These are phyloP conservation scores for Atethmia centrago DNA, from an alignment of 2,888 invertebrate species.

Conservation along the genomic window DNA sequence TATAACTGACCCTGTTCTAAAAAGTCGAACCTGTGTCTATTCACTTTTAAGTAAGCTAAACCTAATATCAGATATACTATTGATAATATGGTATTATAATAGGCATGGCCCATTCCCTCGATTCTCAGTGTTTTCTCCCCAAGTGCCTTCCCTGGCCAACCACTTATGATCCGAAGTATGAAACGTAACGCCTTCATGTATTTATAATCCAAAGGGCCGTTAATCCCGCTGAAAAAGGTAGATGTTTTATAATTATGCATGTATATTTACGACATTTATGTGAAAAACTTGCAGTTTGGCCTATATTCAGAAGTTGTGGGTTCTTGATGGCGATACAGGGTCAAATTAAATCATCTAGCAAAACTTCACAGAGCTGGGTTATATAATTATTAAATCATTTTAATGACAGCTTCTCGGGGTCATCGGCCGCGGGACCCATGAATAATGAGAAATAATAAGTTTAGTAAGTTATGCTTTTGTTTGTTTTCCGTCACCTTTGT, in stretches of 20 bases:
- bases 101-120: slow-evolving; percentile 55
- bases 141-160: slow-evolving; percentile 66
- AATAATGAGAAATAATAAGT: neutral
- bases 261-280: neutral
- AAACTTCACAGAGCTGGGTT: neutral
- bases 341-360: neutral
- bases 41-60: slow-evolving; percentile 50
- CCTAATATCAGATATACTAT: slow-evolving; percentile 52
- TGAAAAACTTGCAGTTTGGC: neutral
- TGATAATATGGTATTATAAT: slow-evolving; percentile 59
- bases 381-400: neutral
- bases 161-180: slow-evolving; percentile 61
- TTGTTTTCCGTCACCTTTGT: neutral
- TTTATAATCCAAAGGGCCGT: slow-evolving; percentile 56
- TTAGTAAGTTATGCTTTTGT: no score
- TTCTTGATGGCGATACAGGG: neutral
- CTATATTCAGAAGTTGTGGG: neutral
- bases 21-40: slow-evolving; percentile 51
- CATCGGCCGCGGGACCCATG: neutral
- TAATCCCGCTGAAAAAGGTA: slow-evolving; percentile 55
- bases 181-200: slow-evolving; percentile 62
- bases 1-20: slow-evolving; percentile 62
- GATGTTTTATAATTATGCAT: neutral
- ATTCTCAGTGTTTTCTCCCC: slow-evolving; percentile 54
- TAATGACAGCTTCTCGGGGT: neutral